phyloP scores from a whole-genome alignment of 2,888 invertebrate genomes.

The Amphipoea oculea region DNA sequence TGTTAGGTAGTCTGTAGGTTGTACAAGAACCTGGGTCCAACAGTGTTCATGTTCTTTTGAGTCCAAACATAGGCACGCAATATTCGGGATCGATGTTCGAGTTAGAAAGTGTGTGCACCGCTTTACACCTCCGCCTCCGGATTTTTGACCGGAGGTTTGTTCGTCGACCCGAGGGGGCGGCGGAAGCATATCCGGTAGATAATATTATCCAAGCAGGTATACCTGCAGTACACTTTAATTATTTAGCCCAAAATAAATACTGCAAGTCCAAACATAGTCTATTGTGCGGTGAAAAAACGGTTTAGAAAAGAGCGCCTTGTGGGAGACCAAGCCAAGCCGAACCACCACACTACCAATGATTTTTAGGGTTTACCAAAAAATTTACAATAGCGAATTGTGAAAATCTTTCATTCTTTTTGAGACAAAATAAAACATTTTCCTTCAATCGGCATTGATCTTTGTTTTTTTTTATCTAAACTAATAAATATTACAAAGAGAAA shows the following conservation, averaged over 20 bases:
- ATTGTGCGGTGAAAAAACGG: background rate
- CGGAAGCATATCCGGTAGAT: background rate
- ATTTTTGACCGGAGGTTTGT: background rate
- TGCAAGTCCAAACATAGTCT: background rate
- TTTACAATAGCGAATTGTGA: background rate
- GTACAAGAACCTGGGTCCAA: background rate
- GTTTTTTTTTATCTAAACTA: background rate
- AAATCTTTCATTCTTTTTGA: background rate
- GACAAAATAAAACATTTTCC: accelerated
- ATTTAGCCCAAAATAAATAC: background rate
- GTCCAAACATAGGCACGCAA: background rate
- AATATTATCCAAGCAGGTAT: background rate
- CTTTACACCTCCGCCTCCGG: background rate
- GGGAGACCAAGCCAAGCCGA: background rate
- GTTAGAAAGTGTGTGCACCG: background rate
- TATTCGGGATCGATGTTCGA: background rate
- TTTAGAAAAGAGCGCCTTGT: background rate
- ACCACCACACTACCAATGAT: background rate
- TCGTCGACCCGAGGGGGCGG: background rate
- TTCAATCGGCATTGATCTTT: background rate
- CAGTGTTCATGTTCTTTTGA: no score
- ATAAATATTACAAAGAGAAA: no score
- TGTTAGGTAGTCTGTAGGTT: background rate
- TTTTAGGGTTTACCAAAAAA: background rate
- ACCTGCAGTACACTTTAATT: background rate